Conservation (phyloP, 1,140 invertebrate species). For the Cherax destructor region DNA sequence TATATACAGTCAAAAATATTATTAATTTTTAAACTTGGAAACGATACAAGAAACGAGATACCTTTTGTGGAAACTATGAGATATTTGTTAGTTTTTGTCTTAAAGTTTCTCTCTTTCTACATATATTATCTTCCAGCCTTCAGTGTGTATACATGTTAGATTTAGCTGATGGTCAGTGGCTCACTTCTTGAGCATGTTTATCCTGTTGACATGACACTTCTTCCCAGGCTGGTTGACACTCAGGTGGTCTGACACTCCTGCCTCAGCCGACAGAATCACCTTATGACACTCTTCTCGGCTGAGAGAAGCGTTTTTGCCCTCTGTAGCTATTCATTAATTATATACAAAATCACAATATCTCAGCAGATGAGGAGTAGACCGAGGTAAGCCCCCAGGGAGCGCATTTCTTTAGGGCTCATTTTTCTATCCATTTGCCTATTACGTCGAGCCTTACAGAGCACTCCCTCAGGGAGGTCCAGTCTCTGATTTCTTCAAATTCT, state of each 20-base stretch:
- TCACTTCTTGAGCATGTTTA: no score
- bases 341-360: conserved; percentile 16
- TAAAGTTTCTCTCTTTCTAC: no score
- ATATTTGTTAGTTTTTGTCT: not conserved
- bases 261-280: no score
- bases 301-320: not conserved
- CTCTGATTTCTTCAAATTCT: not conserved
- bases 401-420: not conserved
- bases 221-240: no score
- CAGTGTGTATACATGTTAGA: not conserved
- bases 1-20: not conserved
- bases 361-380: not conserved
- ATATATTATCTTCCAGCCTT: no score
- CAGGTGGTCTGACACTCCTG: no score
- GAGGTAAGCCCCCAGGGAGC: not conserved
- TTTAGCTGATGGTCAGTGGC: no score
- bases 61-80: not conserved
- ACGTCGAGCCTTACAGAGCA: not conserved
- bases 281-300: no score
- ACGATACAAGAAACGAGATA: not conserved
- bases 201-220: no score
- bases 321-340: no score
- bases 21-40: not conserved
- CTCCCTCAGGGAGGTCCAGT: not conserved
- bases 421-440: not conserved